phyloP scores from a whole-genome alignment of 2,113 vertebrate genomes.

The Phalacrocorax pelagicus region DNA sequence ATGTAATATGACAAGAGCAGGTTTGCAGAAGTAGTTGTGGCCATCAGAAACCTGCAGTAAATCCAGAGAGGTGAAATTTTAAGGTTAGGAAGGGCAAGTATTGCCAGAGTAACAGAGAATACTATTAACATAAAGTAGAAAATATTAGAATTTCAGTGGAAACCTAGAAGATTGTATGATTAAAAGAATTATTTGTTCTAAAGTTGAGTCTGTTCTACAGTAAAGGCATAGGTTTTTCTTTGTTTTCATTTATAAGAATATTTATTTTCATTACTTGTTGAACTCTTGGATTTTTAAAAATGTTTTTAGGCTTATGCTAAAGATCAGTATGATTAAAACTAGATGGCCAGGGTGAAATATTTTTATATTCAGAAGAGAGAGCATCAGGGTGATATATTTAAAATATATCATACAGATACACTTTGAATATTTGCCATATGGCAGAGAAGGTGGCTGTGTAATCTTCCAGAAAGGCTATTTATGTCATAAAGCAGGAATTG shows the following conservation, averaged over 20 bases:
- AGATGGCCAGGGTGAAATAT: not conserved
- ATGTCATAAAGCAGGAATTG: constrained; percentile 25
- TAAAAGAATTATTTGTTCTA: not conserved
- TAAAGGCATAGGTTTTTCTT: not conserved
- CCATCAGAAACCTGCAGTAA: constrained; percentile 17
- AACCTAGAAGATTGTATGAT: not conserved
- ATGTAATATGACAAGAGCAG: not conserved
- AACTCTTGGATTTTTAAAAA: not conserved
- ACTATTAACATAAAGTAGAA: not conserved
- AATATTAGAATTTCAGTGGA: not conserved
- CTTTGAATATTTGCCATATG: not conserved
- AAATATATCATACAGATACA: not conserved
- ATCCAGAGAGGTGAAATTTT: not conserved
- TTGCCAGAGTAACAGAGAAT: not conserved
- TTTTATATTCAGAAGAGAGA: not conserved
- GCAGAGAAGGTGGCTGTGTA: constrained; percentile 28
- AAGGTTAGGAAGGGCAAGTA: not conserved
- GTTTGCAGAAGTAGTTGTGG: constrained; percentile 27
- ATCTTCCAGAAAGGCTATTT: constrained; percentile 37
- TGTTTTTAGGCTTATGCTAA: not conserved
- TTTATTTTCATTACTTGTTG: not conserved
- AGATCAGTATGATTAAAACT: not conserved
- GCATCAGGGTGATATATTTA: not conserved
- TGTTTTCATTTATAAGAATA: not conserved
- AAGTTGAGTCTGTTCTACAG: not conserved